phyloP scores from a whole-genome alignment of 2,113 vertebrate genomes.

The Pavo muticus region DNA sequence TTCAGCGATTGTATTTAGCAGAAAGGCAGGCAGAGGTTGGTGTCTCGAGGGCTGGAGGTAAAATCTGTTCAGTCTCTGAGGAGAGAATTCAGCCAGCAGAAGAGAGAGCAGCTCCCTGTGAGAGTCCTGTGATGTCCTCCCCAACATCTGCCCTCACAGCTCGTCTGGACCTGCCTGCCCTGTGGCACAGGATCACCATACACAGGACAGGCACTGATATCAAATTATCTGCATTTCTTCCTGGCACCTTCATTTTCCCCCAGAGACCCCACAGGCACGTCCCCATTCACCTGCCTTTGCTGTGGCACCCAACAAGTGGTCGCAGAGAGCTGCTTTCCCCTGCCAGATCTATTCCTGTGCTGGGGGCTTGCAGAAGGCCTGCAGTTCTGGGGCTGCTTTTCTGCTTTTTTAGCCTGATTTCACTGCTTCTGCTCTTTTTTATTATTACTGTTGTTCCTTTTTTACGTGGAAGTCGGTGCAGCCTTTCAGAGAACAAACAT shows the following conservation, averaged over 20 bases:
- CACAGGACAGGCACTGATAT: neutral
- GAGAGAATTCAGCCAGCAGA: neutral
- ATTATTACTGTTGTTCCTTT: neutral
- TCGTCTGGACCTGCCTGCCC: neutral
- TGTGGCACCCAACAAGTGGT: neutral
- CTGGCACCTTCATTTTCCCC: neutral
- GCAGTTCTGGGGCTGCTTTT: neutral
- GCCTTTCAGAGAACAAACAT: neutral
- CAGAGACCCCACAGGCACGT: neutral
- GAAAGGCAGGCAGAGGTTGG: neutral
- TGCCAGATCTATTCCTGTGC: neutral
- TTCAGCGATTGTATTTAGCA: neutral
- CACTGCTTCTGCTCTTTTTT: neutral
- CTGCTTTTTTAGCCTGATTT: neutral
- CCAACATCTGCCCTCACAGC: neutral
- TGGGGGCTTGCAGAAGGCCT: neutral
- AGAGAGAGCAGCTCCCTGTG: neutral
- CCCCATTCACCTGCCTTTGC: neutral
- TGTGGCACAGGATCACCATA: rapidly evolving
- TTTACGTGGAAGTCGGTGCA: neutral
- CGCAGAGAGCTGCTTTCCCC: neutral
- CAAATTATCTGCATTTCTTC: neutral
- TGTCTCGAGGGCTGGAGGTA: neutral
- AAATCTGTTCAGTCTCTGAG: neutral
- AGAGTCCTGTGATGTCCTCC: neutral